Evolutionary conservation across 1,140 invertebrate species (phyloP).

Genomic region (Drosophila arawakana): DNA sequence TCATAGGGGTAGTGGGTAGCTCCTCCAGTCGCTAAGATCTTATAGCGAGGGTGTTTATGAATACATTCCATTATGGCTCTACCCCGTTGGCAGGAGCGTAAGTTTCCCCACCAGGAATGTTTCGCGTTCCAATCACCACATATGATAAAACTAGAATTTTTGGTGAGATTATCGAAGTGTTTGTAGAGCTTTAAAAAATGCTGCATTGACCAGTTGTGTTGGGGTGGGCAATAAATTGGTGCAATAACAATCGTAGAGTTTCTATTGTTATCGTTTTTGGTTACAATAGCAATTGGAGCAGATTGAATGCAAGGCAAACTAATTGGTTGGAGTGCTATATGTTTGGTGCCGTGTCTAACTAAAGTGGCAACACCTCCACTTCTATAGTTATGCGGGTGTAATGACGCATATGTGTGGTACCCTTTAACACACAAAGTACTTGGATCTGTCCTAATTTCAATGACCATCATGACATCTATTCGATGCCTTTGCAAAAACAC

Average conservation of each 20-base stretch:
- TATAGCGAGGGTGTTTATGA: neutral
- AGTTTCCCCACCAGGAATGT: conserved; percentile 16
- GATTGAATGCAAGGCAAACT: neutral
- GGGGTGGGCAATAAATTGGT: conserved; percentile 10
- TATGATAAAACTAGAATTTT: neutral
- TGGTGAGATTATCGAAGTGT: neutral
- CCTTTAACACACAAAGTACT: neutral
- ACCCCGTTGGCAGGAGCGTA: neutral
- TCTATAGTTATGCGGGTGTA: neutral
- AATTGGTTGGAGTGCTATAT: neutral
- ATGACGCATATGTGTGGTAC: neutral
- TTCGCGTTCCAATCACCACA: conserved; percentile 33
- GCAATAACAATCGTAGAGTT: neutral
- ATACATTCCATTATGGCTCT: neutral
- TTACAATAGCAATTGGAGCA: neutral
- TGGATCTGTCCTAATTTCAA: neutral
- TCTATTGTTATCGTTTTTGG: neutral
- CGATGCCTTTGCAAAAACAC: neutral
- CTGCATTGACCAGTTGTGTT: neutral
- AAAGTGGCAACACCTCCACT: conserved; percentile 7
- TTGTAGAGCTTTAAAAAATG: neutral
- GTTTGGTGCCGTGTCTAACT: neutral
- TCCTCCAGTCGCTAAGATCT: conserved; percentile 1
- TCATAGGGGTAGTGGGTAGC: no score
- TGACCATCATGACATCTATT: conserved; percentile 15